phyloP scores from a whole-genome alignment of 2,113 vertebrate genomes.

The Verasper variegatus region DNA sequence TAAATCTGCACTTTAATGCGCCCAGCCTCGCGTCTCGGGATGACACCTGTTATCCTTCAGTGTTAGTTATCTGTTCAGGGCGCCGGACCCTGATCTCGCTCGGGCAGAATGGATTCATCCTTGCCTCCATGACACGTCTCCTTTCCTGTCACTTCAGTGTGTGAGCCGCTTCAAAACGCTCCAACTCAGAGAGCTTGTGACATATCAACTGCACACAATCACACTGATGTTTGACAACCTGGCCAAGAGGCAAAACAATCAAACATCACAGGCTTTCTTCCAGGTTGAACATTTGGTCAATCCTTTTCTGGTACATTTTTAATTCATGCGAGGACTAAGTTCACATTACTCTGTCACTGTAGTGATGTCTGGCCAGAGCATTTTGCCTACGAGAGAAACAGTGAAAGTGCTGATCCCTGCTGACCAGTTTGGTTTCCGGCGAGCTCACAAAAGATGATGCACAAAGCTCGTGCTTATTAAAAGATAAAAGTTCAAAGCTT shows the following conservation, averaged over 20 bases:
- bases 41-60: constrained; percentile 18
- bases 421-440: not conserved
- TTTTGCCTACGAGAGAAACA: not conserved
- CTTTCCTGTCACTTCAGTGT: constrained; percentile 1
- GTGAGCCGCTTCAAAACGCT: not conserved
- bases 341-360: not conserved
- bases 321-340: not conserved
- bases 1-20: constrained; percentile 14
- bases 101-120: constrained; percentile 29
- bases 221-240: constrained; percentile 4
- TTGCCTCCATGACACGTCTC: constrained; percentile 17
- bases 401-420: not conserved
- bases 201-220: not conserved
- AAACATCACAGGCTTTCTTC: not conserved
- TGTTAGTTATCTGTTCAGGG: constrained; percentile 22
- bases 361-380: not conserved
- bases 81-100: constrained; percentile 10
- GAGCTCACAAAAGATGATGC: not conserved
- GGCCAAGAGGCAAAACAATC: not conserved
- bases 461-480: not conserved
- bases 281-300: not conserved
- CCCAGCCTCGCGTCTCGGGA: not conserved
- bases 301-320: not conserved
- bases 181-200: not conserved
- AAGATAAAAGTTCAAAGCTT: not conserved